These are phyloP conservation scores for Lasioglossum vierecki DNA, from an alignment of 2,888 invertebrate species.

Conservation along the genomic window DNA sequence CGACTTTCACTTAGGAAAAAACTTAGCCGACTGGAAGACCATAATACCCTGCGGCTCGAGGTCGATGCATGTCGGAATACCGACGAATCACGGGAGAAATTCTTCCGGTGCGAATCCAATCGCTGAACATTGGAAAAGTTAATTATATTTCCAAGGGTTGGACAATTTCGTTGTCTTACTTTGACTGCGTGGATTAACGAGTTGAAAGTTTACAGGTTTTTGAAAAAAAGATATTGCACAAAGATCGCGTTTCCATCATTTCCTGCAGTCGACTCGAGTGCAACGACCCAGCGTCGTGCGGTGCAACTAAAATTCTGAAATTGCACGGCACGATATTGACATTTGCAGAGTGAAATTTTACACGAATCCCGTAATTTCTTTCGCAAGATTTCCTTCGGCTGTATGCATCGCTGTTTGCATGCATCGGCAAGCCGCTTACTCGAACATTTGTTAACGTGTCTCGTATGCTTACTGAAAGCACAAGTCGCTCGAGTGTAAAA, in stretches of 20 bases:
- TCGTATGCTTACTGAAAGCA: slow-evolving; percentile 43
- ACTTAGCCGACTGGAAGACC: slow-evolving; percentile 74
- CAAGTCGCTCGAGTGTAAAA: slow-evolving; percentile 55
- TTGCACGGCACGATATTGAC: slow-evolving; percentile 23
- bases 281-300: not conserved
- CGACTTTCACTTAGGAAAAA: slow-evolving; percentile 72
- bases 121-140: not conserved
- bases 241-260: not conserved
- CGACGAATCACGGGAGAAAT: slow-evolving; percentile 36
- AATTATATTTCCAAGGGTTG: not conserved
- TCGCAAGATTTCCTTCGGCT: slow-evolving; percentile 25
- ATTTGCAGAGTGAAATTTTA: not conserved
- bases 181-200: too few species aligned
- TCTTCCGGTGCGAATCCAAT: slow-evolving; percentile 19
- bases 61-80: slow-evolving; percentile 32
- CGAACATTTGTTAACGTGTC: slow-evolving; percentile 54
- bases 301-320: not conserved
- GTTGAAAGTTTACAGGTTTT: not conserved
- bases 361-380: slow-evolving; percentile 4
- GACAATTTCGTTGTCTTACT: not conserved
- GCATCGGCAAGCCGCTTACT: slow-evolving; percentile 47
- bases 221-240: not conserved
- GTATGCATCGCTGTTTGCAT: slow-evolving; percentile 19
- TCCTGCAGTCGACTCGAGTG: not conserved
- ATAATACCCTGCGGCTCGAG: slow-evolving; percentile 56